Percentiles rank a stretch among this genome's conserved stretches.
phyloP scores from a whole-genome alignment of 2,888 invertebrate genomes.

The Panzeria rudis region DNA sequence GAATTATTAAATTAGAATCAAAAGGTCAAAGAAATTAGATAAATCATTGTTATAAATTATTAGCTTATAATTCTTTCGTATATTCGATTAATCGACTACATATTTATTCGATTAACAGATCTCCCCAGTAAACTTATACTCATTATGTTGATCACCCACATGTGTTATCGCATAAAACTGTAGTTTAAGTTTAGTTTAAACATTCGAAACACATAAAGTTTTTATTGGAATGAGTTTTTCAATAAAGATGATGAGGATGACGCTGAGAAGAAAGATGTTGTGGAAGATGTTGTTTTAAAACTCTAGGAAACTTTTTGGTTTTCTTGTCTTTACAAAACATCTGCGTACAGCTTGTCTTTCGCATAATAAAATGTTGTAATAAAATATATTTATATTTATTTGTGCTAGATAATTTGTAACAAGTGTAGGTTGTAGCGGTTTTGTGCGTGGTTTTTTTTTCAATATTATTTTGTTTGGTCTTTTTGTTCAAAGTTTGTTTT shows the following conservation, averaged over 20 bases:
- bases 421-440: constrained; percentile 48
- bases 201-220: not conserved
- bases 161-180: not conserved
- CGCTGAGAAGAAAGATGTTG: not conserved
- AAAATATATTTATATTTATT: not conserved
- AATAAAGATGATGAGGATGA: not conserved
- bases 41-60: too few relatives aligned
- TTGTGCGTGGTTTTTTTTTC: constrained; percentile 35
- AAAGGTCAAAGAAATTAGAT: too few relatives aligned
- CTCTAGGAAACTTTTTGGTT: not conserved
- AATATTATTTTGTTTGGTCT: not conserved
- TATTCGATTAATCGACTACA: not conserved
- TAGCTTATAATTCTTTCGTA: not conserved
- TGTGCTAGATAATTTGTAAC: not conserved
- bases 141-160: not conserved
- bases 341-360: not conserved
- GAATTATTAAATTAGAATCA: too few relatives aligned
- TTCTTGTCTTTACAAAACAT: not conserved
- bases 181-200: not conserved
- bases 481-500: constrained; percentile 1
- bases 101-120: not conserved
- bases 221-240: not conserved
- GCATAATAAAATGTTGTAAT: not conserved
- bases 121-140: too few relatives aligned
- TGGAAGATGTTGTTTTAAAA: not conserved